Percentiles rank a stretch among this genome's conserved stretches.
phyloP scores from a whole-genome alignment of 2,888 invertebrate species.

The Euzophera pinguis region DNA sequence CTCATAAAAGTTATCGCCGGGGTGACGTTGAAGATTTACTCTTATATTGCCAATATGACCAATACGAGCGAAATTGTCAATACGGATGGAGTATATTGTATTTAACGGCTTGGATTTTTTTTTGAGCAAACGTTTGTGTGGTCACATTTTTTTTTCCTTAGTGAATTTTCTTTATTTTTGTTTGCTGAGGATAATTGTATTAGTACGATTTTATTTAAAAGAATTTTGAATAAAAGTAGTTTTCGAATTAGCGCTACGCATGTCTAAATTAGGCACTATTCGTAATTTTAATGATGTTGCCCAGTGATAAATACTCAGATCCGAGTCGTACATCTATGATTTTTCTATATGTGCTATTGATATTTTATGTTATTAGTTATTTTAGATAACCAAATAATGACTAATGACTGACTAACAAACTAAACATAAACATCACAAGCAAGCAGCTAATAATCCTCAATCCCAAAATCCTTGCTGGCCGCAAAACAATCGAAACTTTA shows the following conservation, averaged over 20 bases:
- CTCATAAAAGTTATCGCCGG: conserved; percentile 76
- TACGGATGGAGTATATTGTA: conserved; percentile 5
- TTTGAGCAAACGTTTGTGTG: neutral
- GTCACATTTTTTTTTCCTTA: neutral
- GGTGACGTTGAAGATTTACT: conserved; percentile 30
- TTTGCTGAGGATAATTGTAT: too few relatives aligned
- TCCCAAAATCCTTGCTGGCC: conserved; percentile 9
- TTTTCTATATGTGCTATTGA: too few relatives aligned
- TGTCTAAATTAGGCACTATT: too few relatives aligned
- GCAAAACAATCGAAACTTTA: conserved; percentile 44
- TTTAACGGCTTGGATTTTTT: conserved; percentile 1
- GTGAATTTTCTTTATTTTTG: neutral
- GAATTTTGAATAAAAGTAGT: too few relatives aligned
- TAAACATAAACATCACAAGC: neutral
- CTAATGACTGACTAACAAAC: neutral
- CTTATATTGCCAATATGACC: conserved; percentile 11
- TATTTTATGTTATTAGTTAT: too few relatives aligned
- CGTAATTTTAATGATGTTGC: too few relatives aligned
- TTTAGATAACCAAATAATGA: too few relatives aligned
- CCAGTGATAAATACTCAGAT: too few relatives aligned
- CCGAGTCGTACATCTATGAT: too few relatives aligned
- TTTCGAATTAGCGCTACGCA: too few relatives aligned
- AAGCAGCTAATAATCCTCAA: neutral
- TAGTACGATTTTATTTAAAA: too few relatives aligned
- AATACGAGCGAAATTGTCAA: conserved; percentile 12